Base-by-base conservation (phyloP, 92 coral and sea anemone species). In the Pocillopora grandis region DNA sequence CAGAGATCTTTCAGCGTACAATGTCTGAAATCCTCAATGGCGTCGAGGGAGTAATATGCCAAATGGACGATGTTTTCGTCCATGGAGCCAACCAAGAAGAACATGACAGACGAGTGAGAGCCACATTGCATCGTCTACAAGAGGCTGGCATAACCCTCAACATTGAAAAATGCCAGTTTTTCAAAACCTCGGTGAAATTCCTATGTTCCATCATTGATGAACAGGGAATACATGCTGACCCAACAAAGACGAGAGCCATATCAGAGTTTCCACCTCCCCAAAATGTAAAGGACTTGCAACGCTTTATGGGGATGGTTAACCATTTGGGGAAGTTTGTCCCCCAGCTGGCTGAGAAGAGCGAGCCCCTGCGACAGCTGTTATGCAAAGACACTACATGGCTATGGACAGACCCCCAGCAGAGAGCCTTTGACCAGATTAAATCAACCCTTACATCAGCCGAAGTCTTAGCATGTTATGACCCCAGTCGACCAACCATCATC, bases 61-160 rank as follows among this genome's bases (percentile, higher is more conserved):
- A 42, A 42, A 42, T 42, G 49, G 49, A 42, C 6, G 49, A 42
- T 42, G 6, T 42, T 92, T 88, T 63, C 85, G 83, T 65, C 89
- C 88, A 84, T 55, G 95, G 86, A 8, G 63, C 12, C 14, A 64
- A 84, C 9, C 90, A 92, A 59, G 78, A 58, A 62, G 86, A 87
- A 23, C 95, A 92, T 15, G 88, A 87, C 77, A 18, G 76, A 33
- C 85, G 86, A n/a, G 78, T 87, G 3, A 68, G 91, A 65, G 87
- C 91, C 15, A 72, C 80, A 17, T 70, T 92, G 48, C 13, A 58
- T 23, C 70, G 95, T 42, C 58, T 84, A 13, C 87, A 84, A 58
- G 72, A 62, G 27, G 91, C 91, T 3, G 89, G 90, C 18, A 19
- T 91, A n/a, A 85, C 90, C n/a, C 86, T 88, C 52, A 92, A 89